Conservation (phyloP, 1,140 invertebrate genomes). For the Brachionus plicatilis region DNA sequence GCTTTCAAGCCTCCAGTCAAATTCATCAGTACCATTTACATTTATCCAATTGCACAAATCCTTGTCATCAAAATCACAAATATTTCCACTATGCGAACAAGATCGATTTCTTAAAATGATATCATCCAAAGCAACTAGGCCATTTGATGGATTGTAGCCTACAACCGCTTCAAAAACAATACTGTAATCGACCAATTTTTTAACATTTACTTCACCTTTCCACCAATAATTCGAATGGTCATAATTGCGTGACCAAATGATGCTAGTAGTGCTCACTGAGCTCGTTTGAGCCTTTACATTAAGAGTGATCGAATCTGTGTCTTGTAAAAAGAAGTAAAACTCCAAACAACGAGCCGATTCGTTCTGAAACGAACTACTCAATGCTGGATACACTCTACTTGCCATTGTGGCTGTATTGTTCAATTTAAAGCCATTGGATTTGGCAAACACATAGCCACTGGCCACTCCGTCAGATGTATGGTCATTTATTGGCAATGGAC, state of each 20-base stretch:
- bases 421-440: not conserved
- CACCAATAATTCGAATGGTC: constrained; percentile 17
- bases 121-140: constrained; percentile 37
- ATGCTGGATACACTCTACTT: not conserved
- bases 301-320: not conserved
- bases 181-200: not conserved
- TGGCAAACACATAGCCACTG: constrained; percentile 19
- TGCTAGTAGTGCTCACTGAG: not conserved
- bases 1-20: constrained; percentile 48
- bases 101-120: not conserved
- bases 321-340: constrained; percentile 26
- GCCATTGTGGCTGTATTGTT: constrained; percentile 10
- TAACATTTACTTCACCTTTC: constrained; percentile 34
- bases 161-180: constrained; percentile 23
- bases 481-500: constrained; percentile 35
- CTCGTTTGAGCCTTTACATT: constrained; percentile 18
- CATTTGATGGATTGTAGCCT: constrained; percentile 10
- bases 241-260: not conserved
- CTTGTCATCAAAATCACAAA: constrained; percentile 25
- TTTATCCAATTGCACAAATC: constrained; percentile 40
- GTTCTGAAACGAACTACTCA: not conserved
- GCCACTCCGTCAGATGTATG: not conserved
- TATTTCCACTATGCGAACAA: not conserved
- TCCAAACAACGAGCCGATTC: constrained; percentile 12
- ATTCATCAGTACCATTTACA: constrained; percentile 40